Conservation (phyloP, 2,888 invertebrate genomes). For the Drosophila rellima region DNA sequence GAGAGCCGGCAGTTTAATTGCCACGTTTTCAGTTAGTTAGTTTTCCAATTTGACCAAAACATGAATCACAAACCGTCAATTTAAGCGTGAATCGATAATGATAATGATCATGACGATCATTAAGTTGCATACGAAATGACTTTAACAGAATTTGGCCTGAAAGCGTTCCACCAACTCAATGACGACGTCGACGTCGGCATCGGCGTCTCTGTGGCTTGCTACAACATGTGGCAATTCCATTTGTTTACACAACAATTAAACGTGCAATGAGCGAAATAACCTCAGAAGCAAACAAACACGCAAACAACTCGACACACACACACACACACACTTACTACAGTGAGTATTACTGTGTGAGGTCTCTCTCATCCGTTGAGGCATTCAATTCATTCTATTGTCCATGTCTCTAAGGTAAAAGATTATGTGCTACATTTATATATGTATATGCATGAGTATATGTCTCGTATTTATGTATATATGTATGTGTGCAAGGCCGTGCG, state of each 20-base stretch:
- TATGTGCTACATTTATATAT: conserved; percentile 29
- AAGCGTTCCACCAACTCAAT: conserved; percentile 47
- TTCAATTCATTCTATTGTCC: conserved; percentile 37
- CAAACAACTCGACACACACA: conserved; percentile 16
- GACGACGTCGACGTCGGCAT: no score
- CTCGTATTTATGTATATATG: conserved; percentile 1
- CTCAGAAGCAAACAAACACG: conserved; percentile 28
- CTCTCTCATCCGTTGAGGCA: not conserved
- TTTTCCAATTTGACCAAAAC: conserved; percentile 33
- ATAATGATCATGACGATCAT: conserved; percentile 5
- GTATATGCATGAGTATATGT: conserved; percentile 23
- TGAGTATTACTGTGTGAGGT: conserved; percentile 7
- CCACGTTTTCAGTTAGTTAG: conserved; percentile 27
- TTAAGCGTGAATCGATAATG: conserved; percentile 39
- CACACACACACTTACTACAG: conserved; percentile 14
- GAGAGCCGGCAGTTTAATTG: conserved; percentile 47
- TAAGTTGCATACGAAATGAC: conserved; percentile 18
- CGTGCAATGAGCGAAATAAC: conserved; percentile 54
- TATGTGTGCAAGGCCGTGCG: conserved; percentile 69
- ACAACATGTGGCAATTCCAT: conserved; percentile 64
- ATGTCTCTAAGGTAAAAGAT: conserved; percentile 34
- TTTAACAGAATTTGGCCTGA: conserved; percentile 17
- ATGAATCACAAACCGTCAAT: conserved; percentile 39
- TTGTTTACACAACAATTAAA: conserved; percentile 73
- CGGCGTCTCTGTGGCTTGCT: conserved; percentile 23